Evolutionary conservation across 2,888 invertebrate genomes (phyloP), one percentile per base, ranked within the genome.

Genomic region (Perizoma flavofasciatum): DNA sequence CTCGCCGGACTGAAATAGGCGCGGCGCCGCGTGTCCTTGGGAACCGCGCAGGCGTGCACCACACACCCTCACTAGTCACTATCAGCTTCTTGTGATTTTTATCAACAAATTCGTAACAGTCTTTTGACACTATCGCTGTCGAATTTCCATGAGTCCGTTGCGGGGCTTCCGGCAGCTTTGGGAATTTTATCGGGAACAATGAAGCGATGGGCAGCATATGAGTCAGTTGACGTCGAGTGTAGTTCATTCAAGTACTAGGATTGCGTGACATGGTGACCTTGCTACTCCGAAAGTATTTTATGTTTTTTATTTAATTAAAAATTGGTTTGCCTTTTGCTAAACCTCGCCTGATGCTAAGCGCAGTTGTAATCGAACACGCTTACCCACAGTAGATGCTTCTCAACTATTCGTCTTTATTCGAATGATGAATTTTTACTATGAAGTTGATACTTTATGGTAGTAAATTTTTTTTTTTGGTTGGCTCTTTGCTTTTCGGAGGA

Each of bases 11-110:
- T 90, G 89, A 3, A 22, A 3, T 22, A 88, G 88, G 86, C 83
- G 86, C 86, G 85, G 82, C 78, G 50, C 80, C 76, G 78, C 78
- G 81, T 87, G 89, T 79, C 91, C 90, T 90, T 89, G 90, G 82
- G 6, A 39, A 32, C 61, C 74, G 84, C 90, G 91, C 91, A 88
- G 84, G 90, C 90, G 85, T 79, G 71, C 71, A 59, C 72, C 22
- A 68, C 75, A 78, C 80, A 81, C 86, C 85, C 86, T 83, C 83
- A 85, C 88, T 82, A 85, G 86, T 83, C 83, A 85, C 88, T 82
- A 85, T 76, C 77, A 81, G 79, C 81, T 81, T 79, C 82, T 77
- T 80, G 77, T 79, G 41, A 76, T 78, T 81, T 71, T 63, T 64
- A 67, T 69, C 63, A 68, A 62, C 63, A 39, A 40, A 56, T 55